phyloP scores from a whole-genome alignment of 37 sponge, comb jelly and placozoan genomes.

The Axinella damicornis region DNA sequence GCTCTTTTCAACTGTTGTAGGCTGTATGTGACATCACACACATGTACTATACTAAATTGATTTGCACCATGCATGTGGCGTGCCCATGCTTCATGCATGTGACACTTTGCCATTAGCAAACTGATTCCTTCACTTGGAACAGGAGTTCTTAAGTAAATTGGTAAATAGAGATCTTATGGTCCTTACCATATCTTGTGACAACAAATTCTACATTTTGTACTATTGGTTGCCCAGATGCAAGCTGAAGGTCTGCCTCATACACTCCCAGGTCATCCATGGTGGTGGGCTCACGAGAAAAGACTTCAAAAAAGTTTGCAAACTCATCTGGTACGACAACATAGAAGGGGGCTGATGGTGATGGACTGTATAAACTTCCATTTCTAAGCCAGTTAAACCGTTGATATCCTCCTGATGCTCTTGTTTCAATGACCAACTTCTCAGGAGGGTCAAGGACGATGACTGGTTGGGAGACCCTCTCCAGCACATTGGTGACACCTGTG shows the following conservation, averaged over 20 bases:
- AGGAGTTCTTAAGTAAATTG: too few species aligned
- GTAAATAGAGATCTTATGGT: too few species aligned
- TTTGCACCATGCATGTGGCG: too few species aligned
- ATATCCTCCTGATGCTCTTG: conserved; percentile 40
- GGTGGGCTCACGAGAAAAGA: conserved; percentile 32
- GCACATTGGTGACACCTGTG: not conserved
- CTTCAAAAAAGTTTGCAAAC: conserved; percentile 26
- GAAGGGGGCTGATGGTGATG: too few species aligned
- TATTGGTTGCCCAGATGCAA: not conserved
- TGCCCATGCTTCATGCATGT: too few species aligned
- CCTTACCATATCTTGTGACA: not conserved
- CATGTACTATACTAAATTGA: too few species aligned
- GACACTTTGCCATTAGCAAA: too few species aligned
- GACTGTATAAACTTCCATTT: not conserved
- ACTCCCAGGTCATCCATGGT: conserved; percentile 25
- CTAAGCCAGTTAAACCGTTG: not conserved
- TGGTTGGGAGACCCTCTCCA: conserved; percentile 23
- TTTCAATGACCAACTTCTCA: conserved; percentile 49
- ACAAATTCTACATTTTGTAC: not conserved
- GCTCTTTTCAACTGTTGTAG: too few species aligned
- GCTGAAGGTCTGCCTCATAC: not conserved
- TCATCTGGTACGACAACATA: not conserved
- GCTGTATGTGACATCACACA: too few species aligned
- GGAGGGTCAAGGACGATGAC: conserved; percentile 39
- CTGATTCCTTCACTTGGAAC: too few species aligned